These are phyloP conservation scores for zebrafish (Danio rerio) DNA, from an alignment of 2,113 vertebrate genomes.

Conservation along the genomic window DNA sequence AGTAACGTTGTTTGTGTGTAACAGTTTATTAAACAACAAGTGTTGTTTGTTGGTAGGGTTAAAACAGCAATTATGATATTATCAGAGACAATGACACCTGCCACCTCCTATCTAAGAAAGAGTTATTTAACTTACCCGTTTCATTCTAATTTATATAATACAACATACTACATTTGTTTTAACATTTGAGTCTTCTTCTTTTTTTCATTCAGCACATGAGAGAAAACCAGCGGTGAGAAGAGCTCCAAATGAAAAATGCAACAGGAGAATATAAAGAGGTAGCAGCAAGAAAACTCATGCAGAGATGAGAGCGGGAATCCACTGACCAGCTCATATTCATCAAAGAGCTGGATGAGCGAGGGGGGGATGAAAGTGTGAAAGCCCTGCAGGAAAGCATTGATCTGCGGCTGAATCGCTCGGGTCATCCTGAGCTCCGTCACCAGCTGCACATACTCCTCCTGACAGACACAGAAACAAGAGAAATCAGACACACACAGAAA, in stretches of 20 bases:
- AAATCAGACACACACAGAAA: conserved; percentile 25
- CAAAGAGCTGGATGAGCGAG: conserved; percentile 96
- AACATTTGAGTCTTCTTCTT: neutral
- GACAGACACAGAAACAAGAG: conserved; percentile 48
- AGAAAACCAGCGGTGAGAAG: neutral
- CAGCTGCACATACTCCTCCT: conserved; percentile 98
- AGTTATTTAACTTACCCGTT: too few relatives aligned
- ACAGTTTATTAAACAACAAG: too few relatives aligned
- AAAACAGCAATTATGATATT: too few relatives aligned
- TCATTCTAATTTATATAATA: neutral
- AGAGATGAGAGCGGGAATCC: neutral
- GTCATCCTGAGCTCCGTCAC: conserved; percentile 99
- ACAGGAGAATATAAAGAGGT: conserved; percentile 16
- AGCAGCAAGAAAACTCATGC: neutral
- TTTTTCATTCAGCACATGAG: conserved; percentile 14
- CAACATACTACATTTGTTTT: neutral
- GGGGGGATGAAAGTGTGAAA: conserved; percentile 98
- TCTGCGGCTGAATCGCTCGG: conserved; percentile 97
- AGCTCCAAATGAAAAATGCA: neutral
- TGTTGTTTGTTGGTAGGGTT: too few relatives aligned
- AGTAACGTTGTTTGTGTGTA: too few relatives aligned
- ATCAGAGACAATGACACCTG: too few relatives aligned
- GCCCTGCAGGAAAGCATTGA: conserved; percentile 95
- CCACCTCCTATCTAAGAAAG: too few relatives aligned
- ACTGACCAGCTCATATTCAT: conserved; percentile 97